Conservation (phyloP, 2,888 invertebrate genomes). For the Drosophila tripunctata region DNA sequence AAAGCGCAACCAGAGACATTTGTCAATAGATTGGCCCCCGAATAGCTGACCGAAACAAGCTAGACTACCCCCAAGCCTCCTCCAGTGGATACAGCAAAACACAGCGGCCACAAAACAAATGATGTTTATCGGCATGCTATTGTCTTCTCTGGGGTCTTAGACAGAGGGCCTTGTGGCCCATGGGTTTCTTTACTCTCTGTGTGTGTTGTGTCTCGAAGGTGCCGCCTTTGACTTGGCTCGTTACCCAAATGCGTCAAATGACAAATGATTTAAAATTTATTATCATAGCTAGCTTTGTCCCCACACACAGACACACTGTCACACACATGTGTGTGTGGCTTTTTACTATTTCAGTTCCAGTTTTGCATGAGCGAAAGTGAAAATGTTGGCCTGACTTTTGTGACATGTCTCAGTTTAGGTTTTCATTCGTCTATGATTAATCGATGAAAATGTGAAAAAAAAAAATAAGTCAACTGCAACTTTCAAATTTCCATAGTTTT, state of each 20-base stretch:
- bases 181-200: slow-evolving; percentile 13
- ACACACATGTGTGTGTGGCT: slow-evolving; percentile 3
- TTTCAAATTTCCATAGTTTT: slow-evolving; percentile 17
- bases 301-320: slow-evolving; percentile 13
- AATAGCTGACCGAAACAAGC: slow-evolving; percentile 44
- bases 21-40: slow-evolving; percentile 66
- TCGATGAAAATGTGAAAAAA: slow-evolving; percentile 30
- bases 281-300: slow-evolving; percentile 47
- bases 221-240: slow-evolving; percentile 55
- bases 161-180: slow-evolving; percentile 20
- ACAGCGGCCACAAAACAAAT: slow-evolving; percentile 48
- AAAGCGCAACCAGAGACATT: slow-evolving; percentile 66
- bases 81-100: background rate
- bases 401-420: slow-evolving; percentile 30
- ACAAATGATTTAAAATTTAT: slow-evolving; percentile 79
- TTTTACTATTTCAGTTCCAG: slow-evolving; percentile 20
- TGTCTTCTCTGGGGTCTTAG: slow-evolving; percentile 53
- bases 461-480: slow-evolving; percentile 6
- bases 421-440: slow-evolving; percentile 60
- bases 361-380: slow-evolving; percentile 66
- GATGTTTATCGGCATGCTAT: slow-evolving; percentile 70
- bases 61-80: background rate
- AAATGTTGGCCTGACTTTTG: slow-evolving; percentile 49
- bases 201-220: slow-evolving; percentile 26
- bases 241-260: slow-evolving; percentile 79